These are phyloP conservation scores for Grallaria varia DNA, from an alignment of 2,113 vertebrate species.

Conservation along the genomic window DNA sequence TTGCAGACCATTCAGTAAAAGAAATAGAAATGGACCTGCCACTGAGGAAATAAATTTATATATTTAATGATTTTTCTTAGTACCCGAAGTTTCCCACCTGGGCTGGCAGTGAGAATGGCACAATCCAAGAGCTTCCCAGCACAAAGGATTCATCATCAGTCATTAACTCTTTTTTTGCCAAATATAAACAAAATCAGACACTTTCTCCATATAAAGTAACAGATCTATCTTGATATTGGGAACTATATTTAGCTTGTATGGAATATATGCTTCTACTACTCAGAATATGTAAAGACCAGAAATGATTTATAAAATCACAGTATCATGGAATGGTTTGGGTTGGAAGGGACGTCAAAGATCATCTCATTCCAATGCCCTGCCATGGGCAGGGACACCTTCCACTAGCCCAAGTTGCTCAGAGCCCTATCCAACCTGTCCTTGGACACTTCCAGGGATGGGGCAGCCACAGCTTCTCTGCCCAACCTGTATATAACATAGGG, in stretches of 20 bases:
- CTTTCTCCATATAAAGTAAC: background rate
- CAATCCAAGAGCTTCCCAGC: slow-evolving; percentile 24
- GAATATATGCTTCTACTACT: background rate
- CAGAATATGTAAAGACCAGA: background rate
- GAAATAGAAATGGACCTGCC: background rate
- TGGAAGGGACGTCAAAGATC: background rate
- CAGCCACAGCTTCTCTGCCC: background rate
- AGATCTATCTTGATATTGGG: background rate
- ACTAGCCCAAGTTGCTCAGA: background rate
- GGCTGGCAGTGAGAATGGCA: slow-evolving; percentile 40
- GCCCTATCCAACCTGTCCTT: fast-evolving
- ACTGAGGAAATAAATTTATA: background rate
- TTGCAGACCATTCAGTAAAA: background rate
- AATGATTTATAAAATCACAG: background rate
- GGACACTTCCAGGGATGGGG: background rate
- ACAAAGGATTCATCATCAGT: background rate
- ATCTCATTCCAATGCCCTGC: background rate
- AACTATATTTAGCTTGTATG: background rate
- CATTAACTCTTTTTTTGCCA: slow-evolving; percentile 62
- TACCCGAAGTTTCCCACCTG: slow-evolving; percentile 41
- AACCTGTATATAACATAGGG: background rate
- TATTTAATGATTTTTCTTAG: background rate
- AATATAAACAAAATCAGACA: background rate
- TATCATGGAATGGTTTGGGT: background rate
- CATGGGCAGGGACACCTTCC: background rate